A percentile compares a stretch with the other conserved stretches of the same genome.
Evolutionary conservation across 1,140 invertebrate species (phyloP).

Genomic region (Dendroctonus valens): DNA sequence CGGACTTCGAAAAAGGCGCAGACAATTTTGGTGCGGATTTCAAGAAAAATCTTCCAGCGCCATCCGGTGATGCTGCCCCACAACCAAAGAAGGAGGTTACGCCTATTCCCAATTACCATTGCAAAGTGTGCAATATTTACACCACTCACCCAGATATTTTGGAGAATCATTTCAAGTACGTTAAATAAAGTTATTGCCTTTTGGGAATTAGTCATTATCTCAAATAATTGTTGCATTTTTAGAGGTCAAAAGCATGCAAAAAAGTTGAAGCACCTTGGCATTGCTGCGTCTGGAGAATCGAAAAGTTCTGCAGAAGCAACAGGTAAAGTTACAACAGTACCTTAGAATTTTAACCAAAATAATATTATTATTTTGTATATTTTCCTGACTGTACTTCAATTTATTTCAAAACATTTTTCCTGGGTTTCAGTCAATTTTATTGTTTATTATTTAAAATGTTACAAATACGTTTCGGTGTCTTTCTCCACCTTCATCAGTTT

Average conservation of each 20-base stretch:
- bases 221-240: slow-evolving; percentile 8
- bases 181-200: too few relatives aligned
- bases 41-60: slow-evolving; percentile 7
- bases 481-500: too few relatives aligned
- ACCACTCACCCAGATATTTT: slow-evolving; percentile 51
- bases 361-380: too few relatives aligned
- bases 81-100: slow-evolving; percentile 11
- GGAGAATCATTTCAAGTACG: slow-evolving; percentile 46
- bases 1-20: slow-evolving; percentile 27
- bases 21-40: slow-evolving; percentile 42
- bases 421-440: too few relatives aligned
- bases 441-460: too few relatives aligned
- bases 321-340: background rate
- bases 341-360: too few relatives aligned
- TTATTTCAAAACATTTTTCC: too few relatives aligned
- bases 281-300: background rate
- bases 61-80: background rate
- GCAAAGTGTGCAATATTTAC: slow-evolving; percentile 50
- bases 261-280: slow-evolving; percentile 6
- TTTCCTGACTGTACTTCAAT: too few relatives aligned
- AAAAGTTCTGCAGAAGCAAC: background rate
- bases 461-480: too few relatives aligned
- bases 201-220: too few relatives aligned
- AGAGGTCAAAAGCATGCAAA: slow-evolving; percentile 19
- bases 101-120: slow-evolving; percentile 38